Base-by-base conservation (phyloP, 2,113 vertebrate genomes). In the Grantiella picta region DNA sequence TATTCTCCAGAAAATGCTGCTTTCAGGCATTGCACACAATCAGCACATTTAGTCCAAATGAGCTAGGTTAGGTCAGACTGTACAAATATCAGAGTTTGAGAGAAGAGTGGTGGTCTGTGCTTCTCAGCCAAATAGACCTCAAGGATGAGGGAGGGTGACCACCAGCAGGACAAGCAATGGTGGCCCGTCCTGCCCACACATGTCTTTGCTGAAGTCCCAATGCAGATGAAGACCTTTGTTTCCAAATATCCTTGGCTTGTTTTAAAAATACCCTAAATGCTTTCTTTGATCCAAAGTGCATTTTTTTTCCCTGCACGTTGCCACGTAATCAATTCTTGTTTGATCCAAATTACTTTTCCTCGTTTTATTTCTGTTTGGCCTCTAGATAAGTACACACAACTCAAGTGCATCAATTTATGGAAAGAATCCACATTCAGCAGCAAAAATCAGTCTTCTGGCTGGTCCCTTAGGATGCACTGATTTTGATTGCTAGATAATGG, bases 381-480 rank as follows among this genome's bases (percentile, higher is more conserved):
- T 36, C 35, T 33, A 49, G 23, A 40, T 79, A 84, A 75, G 40
- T 60, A 60, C 73, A 75, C n/a, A 69, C 31, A 69, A 54, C 36
- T 79, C n/a, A 85, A 87, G 71, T 44, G 35, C 50, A 91, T 89
- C 69, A 63, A 69, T 71, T 86, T 78, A 72, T 49, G 27, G 86
- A 78, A 90, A 88, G n/a, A 8, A 90, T 79, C 50, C 77, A 69
- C 42, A 27, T 75, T 65, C 60, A 79, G 61, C 76, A 90, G 27
- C 17, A 60, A 49, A 49, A 92, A 22, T 61, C 7, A 79, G 36
- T 29, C 75, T 92, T 81, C 80, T 94, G 90, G 56, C 40, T 82
- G 82, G 89, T 84, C 82, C 72, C 65, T 79, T 82, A 84, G 69
- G 76, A 96, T 83, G 69, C 45, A 38, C 71, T 75, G 90, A 81